Conservation (phyloP, 2,888 invertebrate species). For the Tuta absoluta region DNA sequence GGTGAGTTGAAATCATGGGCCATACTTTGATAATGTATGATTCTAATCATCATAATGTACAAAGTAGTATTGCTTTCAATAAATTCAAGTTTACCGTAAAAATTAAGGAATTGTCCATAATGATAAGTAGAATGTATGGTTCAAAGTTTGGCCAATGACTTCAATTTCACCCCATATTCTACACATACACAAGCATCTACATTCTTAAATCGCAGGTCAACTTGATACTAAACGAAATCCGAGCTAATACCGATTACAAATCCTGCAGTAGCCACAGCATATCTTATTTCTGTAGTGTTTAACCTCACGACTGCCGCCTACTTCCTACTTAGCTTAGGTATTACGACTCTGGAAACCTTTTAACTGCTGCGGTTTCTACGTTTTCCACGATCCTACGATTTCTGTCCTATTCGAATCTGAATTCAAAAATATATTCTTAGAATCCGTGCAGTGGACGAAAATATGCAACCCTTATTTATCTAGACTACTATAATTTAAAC, state of each 20-base stretch:
- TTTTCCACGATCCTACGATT: slow-evolving; percentile 48
- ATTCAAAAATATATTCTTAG: neutral
- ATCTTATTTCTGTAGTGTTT: slow-evolving; percentile 81
- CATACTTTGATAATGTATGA: slow-evolving; percentile 7
- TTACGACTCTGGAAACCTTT: slow-evolving; percentile 76
- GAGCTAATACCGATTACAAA: slow-evolving; percentile 48
- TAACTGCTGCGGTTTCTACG: slow-evolving; percentile 75
- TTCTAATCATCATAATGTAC: slow-evolving; percentile 15
- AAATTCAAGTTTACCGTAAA: neutral
- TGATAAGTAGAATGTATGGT: slow-evolving; percentile 7
- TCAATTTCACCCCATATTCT: neutral
- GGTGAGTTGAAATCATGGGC: slow-evolving; percentile 10
- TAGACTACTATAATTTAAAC: no score
- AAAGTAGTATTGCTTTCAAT: neutral
- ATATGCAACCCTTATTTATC: neutral
- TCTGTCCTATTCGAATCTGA: slow-evolving; percentile 1
- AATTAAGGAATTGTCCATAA: neutral
- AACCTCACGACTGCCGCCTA: slow-evolving; percentile 77
- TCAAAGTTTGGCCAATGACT: slow-evolving; percentile 18
- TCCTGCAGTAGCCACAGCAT: slow-evolving; percentile 62
- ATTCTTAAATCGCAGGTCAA: slow-evolving; percentile 23
- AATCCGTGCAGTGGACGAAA: neutral
- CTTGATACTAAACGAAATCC: slow-evolving; percentile 42
- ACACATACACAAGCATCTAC: slow-evolving; percentile 7
- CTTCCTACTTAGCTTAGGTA: slow-evolving; percentile 74